Evolutionary conservation across 1,140 invertebrate species (phyloP).

Genomic region (Drosophila truncata): DNA sequence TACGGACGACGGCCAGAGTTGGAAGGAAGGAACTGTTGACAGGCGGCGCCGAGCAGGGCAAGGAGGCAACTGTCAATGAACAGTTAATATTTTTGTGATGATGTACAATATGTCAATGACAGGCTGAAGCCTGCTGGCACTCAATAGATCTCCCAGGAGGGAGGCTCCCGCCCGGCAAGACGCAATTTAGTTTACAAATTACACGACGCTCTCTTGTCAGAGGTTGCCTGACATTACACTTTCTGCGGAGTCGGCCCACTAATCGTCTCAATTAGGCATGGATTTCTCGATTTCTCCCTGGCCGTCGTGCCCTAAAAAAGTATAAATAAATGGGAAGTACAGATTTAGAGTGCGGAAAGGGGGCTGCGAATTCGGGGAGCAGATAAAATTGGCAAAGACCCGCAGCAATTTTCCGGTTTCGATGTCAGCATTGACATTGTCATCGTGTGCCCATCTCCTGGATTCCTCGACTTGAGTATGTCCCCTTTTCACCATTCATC

Average conservation of each 20-base stretch:
- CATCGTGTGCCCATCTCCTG: slow-evolving; percentile 56
- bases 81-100: slow-evolving; percentile 79
- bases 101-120: slow-evolving; percentile 76
- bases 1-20: slow-evolving; percentile 22
- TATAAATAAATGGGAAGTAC: slow-evolving; percentile 70
- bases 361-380: slow-evolving; percentile 15
- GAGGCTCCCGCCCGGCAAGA: slow-evolving; percentile 19
- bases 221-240: slow-evolving; percentile 63
- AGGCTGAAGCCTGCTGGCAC: slow-evolving; percentile 37
- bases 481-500: slow-evolving; percentile 54
- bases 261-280: slow-evolving; percentile 81
- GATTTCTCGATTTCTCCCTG: slow-evolving; percentile 42
- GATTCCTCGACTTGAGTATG: slow-evolving; percentile 21
- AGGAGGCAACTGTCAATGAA: slow-evolving; percentile 68
- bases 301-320: slow-evolving; percentile 50
- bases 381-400: slow-evolving; percentile 74
- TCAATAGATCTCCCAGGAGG: slow-evolving; percentile 7
- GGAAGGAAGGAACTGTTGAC: slow-evolving; percentile 50
- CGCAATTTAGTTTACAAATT: slow-evolving; percentile 75
- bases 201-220: slow-evolving; percentile 58
- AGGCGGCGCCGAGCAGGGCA: slow-evolving; percentile 16
- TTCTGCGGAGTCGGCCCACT: slow-evolving; percentile 49
- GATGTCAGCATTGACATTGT: slow-evolving; percentile 80
- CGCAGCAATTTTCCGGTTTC: slow-evolving; percentile 84
- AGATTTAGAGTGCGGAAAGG: not conserved